Conservation (phyloP, 2,113 vertebrate species). For the Odontophorus gujanensis region DNA sequence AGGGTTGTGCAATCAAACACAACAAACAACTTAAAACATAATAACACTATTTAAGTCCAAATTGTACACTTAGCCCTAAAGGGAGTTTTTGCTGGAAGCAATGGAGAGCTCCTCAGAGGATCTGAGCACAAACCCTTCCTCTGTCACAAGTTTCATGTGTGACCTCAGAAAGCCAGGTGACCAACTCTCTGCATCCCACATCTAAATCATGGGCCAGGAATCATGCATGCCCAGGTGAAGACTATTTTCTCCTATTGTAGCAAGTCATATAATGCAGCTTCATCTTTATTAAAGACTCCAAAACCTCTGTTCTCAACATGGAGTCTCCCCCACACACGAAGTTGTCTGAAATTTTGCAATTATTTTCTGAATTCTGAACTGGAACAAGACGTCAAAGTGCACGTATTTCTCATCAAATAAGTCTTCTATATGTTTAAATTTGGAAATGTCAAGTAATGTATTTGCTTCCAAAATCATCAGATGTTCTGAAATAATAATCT, state of each 20-base stretch:
- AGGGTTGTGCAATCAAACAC: not conserved
- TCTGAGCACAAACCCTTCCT: not conserved
- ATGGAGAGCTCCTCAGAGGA: accelerated
- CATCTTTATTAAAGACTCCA: not conserved
- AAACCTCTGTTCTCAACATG: not conserved
- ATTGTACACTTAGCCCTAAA: not conserved
- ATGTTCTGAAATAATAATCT: not conserved
- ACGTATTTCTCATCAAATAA: not conserved
- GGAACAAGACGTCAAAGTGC: not conserved
- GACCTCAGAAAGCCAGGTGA: not conserved
- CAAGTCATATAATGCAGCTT: not conserved
- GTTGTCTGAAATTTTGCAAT: not conserved
- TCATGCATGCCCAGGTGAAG: not conserved
- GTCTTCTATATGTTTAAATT: not conserved
- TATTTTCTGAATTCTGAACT: not conserved
- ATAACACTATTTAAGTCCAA: not conserved
- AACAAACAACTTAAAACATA: not conserved
- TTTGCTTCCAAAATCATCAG: not conserved
- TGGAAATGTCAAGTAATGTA: not conserved
- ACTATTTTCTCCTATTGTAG: not conserved
- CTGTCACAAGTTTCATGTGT: not conserved
- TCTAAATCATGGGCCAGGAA: accelerated
- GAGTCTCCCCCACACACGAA: not conserved
- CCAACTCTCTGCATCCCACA: accelerated
- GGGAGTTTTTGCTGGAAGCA: not conserved